These are phyloP conservation scores for Uropsilus gracilis DNA, from an alignment of 2,113 vertebrate genomes.

Conservation along the genomic window DNA sequence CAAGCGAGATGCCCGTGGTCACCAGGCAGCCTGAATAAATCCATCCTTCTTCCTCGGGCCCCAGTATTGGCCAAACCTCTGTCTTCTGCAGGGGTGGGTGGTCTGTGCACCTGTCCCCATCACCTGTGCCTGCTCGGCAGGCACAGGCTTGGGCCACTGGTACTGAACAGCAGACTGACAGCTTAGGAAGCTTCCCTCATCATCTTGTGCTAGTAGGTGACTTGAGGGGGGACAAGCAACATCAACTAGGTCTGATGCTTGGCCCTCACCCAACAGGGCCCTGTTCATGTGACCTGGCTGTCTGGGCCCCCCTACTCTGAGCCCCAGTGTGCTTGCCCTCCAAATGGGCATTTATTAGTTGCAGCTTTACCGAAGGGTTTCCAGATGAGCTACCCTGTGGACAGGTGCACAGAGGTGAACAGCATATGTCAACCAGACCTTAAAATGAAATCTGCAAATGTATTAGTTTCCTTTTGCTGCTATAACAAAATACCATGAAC, in stretches of 20 bases:
- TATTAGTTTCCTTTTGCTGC: neutral
- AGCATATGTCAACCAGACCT: fast-evolving
- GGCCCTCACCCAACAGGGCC: neutral
- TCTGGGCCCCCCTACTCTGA: neutral
- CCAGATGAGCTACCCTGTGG: neutral
- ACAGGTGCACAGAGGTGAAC: neutral
- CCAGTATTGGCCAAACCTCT: too few relatives aligned
- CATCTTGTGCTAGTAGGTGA: fast-evolving
- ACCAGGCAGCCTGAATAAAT: neutral
- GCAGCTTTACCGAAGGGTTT: neutral
- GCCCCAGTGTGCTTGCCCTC: neutral
- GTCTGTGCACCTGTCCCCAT: neutral
- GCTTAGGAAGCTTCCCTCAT: neutral
- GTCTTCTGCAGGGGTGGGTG: neutral
- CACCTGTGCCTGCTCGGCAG: neutral
- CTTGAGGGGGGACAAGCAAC: neutral
- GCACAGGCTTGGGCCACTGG: too few relatives aligned
- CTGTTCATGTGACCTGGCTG: neutral
- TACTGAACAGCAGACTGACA: too few relatives aligned
- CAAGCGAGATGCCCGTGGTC: neutral
- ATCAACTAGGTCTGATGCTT: neutral
- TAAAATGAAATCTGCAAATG: neutral
- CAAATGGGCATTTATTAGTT: neutral
- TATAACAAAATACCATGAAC: neutral
- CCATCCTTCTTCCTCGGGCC: neutral